Base-by-base conservation (phyloP, 2,797 vertebrate genomes). In the Numenius phaeopus region DNA sequence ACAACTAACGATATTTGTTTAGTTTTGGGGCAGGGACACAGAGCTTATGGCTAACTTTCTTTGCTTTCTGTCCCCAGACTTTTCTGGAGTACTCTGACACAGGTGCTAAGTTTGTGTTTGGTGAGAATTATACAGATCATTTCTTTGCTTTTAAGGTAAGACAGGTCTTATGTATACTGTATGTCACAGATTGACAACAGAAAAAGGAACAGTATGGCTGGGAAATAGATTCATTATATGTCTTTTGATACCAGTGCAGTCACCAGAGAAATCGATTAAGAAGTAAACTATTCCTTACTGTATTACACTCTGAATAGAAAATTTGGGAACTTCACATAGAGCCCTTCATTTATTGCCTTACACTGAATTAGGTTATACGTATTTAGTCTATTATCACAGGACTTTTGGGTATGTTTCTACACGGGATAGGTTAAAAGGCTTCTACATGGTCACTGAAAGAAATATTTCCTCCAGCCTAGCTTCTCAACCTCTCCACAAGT, bases 71-170 rank as follows among this genome's bases (percentile, higher is more conserved):
- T 94, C 85, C 88, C 79, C 95, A 99, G 99, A 98, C 72, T 3
- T 99, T 99, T 92, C 82, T 99, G 94, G 98, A 95, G 5, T 99
- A 98, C 57, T 81, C 98, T 49, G 97, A 99, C 47, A 67, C 90
- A 59, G 99, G 99, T 22, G 98, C 99, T 46, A 86, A 94, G 71
- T 99, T 99, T 97, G 98, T 99, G 34, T 99, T 99, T n/a, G 99
- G 99, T 70, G 94, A 98, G n/a, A 98, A 92, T 50, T 99, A 98
- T 21, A 93, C 17, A 2, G 98, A 99, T 46, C 99, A 99, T 95
- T 98, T 98, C 79, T 98, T 99, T 64, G 98, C 98, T 83, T 99
- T 99, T 97, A 98, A 99, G 99, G 99, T 99, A 98, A 98, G 96
- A 52, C 2, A 13, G 7, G 26, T 62, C 64, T 70, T 88, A 42